A percentile compares a stretch with the other conserved stretches of the same genome.
Conservation (phyloP, 2,113 vertebrate species). For the Tachycineta bicolor region DNA sequence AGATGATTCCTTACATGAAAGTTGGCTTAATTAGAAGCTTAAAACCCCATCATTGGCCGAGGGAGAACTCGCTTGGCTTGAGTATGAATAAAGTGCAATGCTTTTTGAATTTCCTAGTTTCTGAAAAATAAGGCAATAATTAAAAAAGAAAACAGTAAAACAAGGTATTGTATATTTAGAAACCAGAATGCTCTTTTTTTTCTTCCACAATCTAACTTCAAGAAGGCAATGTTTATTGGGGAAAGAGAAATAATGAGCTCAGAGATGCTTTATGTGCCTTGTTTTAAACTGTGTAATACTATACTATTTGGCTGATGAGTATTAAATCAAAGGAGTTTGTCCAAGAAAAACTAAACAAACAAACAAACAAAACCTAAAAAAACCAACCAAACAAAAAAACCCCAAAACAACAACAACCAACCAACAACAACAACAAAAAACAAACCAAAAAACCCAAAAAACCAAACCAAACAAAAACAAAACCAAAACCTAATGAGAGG, state of each 20-base stretch:
- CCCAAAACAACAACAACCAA: no score
- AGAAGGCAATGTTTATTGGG: background rate
- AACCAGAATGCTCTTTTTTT: background rate
- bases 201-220: background rate
- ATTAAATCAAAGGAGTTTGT: background rate
- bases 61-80: background rate
- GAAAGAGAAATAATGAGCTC: background rate
- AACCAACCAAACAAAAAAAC: no score
- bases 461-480: no score
- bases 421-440: background rate
- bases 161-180: background rate
- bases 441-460: background rate
- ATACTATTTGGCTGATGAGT: background rate
- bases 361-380: background rate
- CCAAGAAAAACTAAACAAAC: background rate
- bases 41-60: background rate
- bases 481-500: background rate
- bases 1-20: background rate
- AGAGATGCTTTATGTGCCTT: background rate
- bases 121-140: background rate
- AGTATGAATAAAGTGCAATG: background rate
- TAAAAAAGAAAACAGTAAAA: background rate
- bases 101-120: background rate
- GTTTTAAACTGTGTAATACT: background rate
- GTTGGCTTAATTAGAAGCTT: background rate